Conservation (phyloP, 2,797 vertebrate genomes). For the Chloroceryle amazona region DNA sequence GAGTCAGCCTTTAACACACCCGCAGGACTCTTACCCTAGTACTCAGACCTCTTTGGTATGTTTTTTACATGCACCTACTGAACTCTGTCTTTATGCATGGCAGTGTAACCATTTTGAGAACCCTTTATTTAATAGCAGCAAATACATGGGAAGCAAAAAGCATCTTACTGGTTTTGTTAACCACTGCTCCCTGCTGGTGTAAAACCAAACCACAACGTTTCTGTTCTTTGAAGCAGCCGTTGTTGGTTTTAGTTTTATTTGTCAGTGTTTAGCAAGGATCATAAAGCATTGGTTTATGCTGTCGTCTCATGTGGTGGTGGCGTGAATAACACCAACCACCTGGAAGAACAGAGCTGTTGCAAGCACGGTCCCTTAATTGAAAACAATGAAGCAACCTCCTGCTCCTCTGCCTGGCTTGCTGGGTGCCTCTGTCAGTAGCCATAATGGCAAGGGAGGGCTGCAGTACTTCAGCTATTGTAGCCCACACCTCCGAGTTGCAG, state of each 20-base stretch:
- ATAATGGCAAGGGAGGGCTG: neutral
- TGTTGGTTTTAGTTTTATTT: neutral
- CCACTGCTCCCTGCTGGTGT: constrained; percentile 52
- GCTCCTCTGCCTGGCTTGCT: neutral
- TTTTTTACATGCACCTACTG: too few relatives aligned
- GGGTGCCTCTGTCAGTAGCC: neutral
- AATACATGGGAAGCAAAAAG: neutral
- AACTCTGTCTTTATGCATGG: fast-evolving
- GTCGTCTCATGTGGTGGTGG: neutral
- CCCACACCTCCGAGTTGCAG: neutral
- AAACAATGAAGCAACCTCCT: neutral
- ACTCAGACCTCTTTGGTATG: neutral
- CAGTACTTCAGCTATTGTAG: neutral
- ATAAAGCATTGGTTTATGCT: neutral
- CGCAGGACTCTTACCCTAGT: neutral
- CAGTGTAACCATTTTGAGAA: neutral
- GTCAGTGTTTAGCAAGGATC: neutral
- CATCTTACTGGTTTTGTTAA: neutral
- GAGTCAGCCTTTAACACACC: neutral
- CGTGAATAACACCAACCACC: neutral
- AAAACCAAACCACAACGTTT: neutral
- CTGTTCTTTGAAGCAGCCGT: neutral
- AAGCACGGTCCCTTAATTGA: fast-evolving
- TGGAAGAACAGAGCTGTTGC: neutral
- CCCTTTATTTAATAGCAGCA: neutral